Percentiles rank a stretch among this genome's conserved stretches.
Conservation (phyloP, 2,113 vertebrate species). For the Hyaena hyaena region DNA sequence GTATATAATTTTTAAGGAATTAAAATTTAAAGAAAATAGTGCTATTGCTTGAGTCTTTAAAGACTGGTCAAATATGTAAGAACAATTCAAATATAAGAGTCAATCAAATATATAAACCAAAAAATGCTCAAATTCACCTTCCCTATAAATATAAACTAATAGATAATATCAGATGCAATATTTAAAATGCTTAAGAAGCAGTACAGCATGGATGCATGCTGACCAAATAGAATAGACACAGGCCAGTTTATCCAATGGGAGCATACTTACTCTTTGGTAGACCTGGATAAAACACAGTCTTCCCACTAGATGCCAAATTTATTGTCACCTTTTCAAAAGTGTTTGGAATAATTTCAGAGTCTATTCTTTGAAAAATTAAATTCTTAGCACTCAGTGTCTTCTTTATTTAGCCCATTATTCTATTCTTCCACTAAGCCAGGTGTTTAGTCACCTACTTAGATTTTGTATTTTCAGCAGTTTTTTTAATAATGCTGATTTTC, state of each 20-base stretch:
- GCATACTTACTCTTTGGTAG: neutral
- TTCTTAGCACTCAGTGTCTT: neutral
- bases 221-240: neutral
- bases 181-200: neutral
- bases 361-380: constrained; percentile 56
- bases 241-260: neutral
- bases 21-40: neutral
- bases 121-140: neutral
- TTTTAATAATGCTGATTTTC: constrained; percentile 61
- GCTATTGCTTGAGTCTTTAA: neutral
- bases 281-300: neutral
- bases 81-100: neutral
- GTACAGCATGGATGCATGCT: neutral
- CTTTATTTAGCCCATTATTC: constrained; percentile 34
- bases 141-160: neutral
- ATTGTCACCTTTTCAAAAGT: constrained; percentile 7
- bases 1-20: neutral
- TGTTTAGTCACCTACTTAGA: constrained; percentile 49
- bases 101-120: neutral
- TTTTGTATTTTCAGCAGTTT: constrained; percentile 71
- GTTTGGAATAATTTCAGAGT: neutral
- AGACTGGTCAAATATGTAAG: neutral
- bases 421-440: neutral
- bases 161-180: neutral
- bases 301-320: neutral